Conservation (phyloP, 2,113 vertebrate genomes). For the Centropus bengalensis region DNA sequence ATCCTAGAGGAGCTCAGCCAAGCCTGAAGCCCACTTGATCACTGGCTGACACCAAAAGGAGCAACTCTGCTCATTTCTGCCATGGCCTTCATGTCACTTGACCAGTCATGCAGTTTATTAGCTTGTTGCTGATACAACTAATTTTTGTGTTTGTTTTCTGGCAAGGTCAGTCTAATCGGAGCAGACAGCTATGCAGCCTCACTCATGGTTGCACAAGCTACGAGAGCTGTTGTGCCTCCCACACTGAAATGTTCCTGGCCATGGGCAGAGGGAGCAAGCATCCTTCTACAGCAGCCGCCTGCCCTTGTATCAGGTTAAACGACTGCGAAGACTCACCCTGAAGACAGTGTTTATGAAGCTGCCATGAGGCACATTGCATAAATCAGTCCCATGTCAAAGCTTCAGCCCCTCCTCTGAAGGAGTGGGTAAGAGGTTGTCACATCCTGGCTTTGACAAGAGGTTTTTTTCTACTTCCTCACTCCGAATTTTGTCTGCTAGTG, state of each 20-base stretch:
- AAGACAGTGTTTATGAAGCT: not conserved
- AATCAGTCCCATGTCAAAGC: not conserved
- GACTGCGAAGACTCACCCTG: not conserved
- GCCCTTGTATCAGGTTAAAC: not conserved
- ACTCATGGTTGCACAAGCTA: not conserved
- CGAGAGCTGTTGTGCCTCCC: not conserved
- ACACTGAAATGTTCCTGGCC: not conserved
- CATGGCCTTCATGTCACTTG: not conserved
- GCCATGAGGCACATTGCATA: not conserved
- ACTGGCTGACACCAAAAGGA: not conserved
- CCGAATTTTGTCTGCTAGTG: not conserved
- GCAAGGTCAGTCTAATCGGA: constrained; percentile 20
- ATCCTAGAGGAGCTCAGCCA: not conserved
- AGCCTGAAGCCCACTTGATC: not conserved
- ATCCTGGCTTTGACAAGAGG: not conserved
- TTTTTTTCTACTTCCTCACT: not conserved
- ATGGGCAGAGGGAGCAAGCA: not conserved
- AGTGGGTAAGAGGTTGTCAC: not conserved
- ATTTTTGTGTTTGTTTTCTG: constrained; percentile 24
- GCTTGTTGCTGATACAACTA: not conserved
- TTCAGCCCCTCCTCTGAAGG: not conserved
- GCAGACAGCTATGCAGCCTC: not conserved
- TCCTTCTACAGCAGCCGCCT: not conserved
- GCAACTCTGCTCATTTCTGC: not conserved
- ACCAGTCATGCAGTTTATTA: not conserved